Base-by-base conservation (phyloP, 2,113 vertebrate genomes). In the Gasterosteus aculeatus region DNA sequence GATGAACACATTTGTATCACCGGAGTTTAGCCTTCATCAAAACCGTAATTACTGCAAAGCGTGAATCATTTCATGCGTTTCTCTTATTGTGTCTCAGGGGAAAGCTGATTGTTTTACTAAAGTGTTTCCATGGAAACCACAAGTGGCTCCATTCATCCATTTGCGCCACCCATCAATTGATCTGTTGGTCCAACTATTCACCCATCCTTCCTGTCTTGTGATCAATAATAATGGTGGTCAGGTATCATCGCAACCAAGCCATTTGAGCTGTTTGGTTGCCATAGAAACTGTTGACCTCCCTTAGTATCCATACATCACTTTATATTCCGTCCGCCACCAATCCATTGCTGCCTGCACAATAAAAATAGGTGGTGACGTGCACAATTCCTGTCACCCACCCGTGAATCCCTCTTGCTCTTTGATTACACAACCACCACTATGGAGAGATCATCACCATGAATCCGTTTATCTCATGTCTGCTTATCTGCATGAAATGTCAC, bases 111-210 rank as follows among this genome's bases (percentile, higher is more conserved):
- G 44, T 69, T 41, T 44, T 42, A 3, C 49, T 22, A 66, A 69
- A 22, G 66, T 1, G 62, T 91, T 85, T 70, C 71, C 73, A 86
- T 86, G 72, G 77, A 66, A 89, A 89, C 82, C 51, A 53, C 22
- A 82, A 19, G 61, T 68, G 19, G 41, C 54, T 72, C 22, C 56
- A 79, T 68, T 68, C 7, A 59, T 67, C 42, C 16, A 51, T 72
- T 56, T 64, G 46, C 71, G 71, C 75, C 63, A 51, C 51, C 71
- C 26, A 46, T 74, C 35, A 47, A 47, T 76, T 49, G 38, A 10
- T 76, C 33, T 26, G 26, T 62, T 68, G 53, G 54, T 69, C 64
- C 35, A 59, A 39, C 65, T 76, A 10, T 71, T 75, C 64, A 68
- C 54, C 11, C 47, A 15, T 63, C 33, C 53, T 12, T 51, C 61